phyloP scores from a whole-genome alignment of 2,113 vertebrate species.

The Vicugna pacos region DNA sequence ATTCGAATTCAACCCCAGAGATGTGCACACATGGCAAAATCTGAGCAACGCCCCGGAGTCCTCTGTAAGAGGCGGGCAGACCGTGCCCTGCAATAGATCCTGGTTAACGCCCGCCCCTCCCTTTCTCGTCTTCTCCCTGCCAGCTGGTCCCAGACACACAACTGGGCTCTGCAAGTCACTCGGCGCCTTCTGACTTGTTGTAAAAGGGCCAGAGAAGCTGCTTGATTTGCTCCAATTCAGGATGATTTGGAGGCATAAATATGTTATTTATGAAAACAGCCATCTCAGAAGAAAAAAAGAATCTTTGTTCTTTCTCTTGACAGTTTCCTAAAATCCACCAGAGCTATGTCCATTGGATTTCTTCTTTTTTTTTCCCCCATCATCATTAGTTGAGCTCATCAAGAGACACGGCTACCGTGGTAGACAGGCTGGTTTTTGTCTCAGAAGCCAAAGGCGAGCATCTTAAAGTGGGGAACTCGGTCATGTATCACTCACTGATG shows the following conservation, averaged over 20 bases:
- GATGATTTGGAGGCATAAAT: too few species aligned
- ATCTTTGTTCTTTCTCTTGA: background rate
- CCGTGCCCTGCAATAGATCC: rapidly evolving
- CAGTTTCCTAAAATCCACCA: too few species aligned
- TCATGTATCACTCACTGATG: background rate
- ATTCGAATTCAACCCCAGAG: background rate
- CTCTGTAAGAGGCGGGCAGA: background rate
- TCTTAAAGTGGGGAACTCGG: background rate
- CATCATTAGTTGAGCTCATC: background rate
- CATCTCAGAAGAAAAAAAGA: background rate
- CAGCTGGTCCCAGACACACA: background rate
- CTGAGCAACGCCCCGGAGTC: background rate
- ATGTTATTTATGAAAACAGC: background rate
- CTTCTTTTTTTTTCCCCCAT: background rate
- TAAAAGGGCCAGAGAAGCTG: background rate
- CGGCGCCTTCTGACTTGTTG: background rate
- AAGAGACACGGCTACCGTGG: background rate
- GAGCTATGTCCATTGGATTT: background rate
- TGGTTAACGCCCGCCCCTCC: rapidly evolving
- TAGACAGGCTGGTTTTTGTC: background rate
- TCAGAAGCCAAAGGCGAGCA: background rate
- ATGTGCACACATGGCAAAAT: rapidly evolving
- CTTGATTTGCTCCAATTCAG: background rate
- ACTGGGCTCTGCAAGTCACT: background rate
- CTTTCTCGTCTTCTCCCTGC: background rate